A percentile compares a stretch with the other conserved stretches of the same genome.
These are phyloP conservation scores for Aurelia sp. DNA, from an alignment of 30 jellyfish, hydroid and myxozoan species.

Conservation along the genomic window DNA sequence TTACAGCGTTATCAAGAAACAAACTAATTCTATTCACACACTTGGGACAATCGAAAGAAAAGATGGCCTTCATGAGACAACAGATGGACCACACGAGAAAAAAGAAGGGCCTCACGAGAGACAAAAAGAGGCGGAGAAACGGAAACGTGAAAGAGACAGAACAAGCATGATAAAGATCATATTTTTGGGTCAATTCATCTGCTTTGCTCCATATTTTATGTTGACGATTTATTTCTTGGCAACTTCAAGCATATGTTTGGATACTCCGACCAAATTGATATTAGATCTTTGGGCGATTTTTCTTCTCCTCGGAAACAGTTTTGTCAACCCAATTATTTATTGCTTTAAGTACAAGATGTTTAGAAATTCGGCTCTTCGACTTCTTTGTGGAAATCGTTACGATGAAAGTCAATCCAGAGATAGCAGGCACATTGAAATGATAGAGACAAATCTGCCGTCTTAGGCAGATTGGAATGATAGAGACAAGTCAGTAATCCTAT, in stretches of 20 bases:
- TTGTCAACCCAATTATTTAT: conserved; percentile 7
- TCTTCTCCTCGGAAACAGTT: not conserved
- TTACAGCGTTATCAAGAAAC: not conserved
- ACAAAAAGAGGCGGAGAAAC: not conserved
- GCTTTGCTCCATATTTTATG: not conserved
- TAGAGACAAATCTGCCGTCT: too few species aligned
- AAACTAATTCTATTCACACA: not conserved
- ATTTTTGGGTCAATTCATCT: not conserved
- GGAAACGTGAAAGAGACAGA: not conserved
- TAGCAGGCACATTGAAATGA: too few species aligned
- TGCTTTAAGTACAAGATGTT: not conserved
- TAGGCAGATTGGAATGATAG: too few species aligned
- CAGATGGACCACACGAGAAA: too few species aligned
- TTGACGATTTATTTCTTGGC: not conserved
- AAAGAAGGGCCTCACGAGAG: not conserved
- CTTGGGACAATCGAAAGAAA: not conserved
- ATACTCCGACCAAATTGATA: not conserved
- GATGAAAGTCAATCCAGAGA: too few species aligned
- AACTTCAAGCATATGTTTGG: not conserved
- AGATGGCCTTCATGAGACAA: not conserved
- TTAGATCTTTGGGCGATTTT: not conserved
- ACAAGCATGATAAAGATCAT: not conserved
- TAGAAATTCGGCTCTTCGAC: too few species aligned
- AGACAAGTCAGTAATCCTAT: too few species aligned
- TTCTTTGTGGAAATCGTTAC: too few species aligned